Evolutionary conservation across 2,113 vertebrate genomes (phyloP).

Genomic region (Clarias gariepinus): DNA sequence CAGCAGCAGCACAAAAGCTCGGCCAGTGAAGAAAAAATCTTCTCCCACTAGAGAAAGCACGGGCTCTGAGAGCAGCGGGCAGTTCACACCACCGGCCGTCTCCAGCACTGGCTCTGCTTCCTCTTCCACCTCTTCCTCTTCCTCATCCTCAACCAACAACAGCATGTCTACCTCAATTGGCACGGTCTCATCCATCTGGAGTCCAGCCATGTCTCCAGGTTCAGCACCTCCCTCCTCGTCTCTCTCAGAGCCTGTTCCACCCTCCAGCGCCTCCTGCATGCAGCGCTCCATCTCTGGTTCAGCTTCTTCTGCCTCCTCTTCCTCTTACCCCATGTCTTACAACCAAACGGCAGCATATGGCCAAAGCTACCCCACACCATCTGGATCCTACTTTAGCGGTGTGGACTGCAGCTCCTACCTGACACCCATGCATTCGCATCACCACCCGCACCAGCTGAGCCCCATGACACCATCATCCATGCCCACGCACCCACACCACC

Average conservation of each 20-base stretch:
- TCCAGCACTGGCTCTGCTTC: constrained; percentile 90
- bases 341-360: constrained; percentile 89
- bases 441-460: constrained; percentile 93
- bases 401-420: constrained; percentile 96
- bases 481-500: constrained; percentile 84
- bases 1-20: constrained; percentile 83
- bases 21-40: constrained; percentile 93
- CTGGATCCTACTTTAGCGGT: constrained; percentile 92
- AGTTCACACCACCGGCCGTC: constrained; percentile 92
- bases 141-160: constrained; percentile 70
- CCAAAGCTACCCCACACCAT: constrained; percentile 87
- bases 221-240: constrained; percentile 78
- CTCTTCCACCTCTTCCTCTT: constrained; percentile 78
- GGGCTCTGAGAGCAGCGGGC: constrained; percentile 93
- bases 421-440: constrained; percentile 93
- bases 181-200: constrained; percentile 93
- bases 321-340: constrained; percentile 92
- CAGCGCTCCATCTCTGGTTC: constrained; percentile 82
- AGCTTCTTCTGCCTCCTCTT: constrained; percentile 63
- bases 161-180: constrained; percentile 84
- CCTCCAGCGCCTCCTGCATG: constrained; percentile 90
- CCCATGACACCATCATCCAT: constrained; percentile 92
- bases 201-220: constrained; percentile 92
- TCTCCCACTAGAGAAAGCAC: constrained; percentile 95
- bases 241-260: constrained; percentile 80